Base-by-base conservation (phyloP, 1,140 invertebrate species). In the Temnothorax longispinosus region DNA sequence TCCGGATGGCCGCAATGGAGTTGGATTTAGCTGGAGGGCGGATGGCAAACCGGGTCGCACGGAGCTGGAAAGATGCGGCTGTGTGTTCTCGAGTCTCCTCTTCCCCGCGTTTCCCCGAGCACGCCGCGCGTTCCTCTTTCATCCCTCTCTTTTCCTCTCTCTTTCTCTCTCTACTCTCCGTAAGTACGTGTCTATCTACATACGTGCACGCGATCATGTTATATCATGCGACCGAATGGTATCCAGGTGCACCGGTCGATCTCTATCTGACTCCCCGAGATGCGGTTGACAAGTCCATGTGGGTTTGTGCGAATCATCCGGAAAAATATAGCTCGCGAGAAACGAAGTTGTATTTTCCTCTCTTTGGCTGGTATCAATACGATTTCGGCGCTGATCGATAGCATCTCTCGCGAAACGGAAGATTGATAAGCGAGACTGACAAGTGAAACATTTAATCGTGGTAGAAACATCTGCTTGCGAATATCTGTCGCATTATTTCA, bases 1-100 rank as follows among this genome's bases (percentile, higher is more conserved):
- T 89, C 89, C 86, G 91, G 89, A 92, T 92, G 86, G 87, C 82
- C 88, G 88, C 87, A 88, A 92, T 91, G 88, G 91, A 91, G 91
- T 92, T 91, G 91, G 89, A 91, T 92, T 91, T 91, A 89, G 90
- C 91, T 86, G 50, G 64, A 85, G 90, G 90, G 88, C 82, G 89
- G 56, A 86, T 86, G 86, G 89, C 78, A 86, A 89, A 91, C 84
- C 85, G 81, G 77, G 86, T 88, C 90, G 90, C 80, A 52, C 58
- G 5, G 72, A 80, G 85, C 35, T 87, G 76, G 54, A 88, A 27
- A 89, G 88, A 91, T 77, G 90, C 64, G 86, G 80, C 67, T 91
- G 87, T 89, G 77, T 84, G 78, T 74, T 62, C 56, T 80, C 50
- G 84, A 77, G 77, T 90, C 90, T 88, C 89, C 86, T 90, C 91